Conservation (phyloP, 2,888 invertebrate species). For the Tryphoninae sp. region DNA sequence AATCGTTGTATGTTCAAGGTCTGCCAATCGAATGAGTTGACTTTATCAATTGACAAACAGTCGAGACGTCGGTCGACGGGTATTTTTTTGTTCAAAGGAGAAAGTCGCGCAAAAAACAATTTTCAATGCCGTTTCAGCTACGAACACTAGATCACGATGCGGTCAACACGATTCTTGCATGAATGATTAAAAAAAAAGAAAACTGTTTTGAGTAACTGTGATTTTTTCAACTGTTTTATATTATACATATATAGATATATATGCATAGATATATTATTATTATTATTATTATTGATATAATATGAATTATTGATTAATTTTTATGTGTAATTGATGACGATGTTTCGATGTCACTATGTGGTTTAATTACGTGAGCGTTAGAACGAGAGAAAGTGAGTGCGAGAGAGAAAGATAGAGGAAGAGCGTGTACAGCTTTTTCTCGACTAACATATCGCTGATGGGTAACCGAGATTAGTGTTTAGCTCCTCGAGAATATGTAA, state of each 20-base stretch:
- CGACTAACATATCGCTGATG: constrained; percentile 77
- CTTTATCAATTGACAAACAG: neutral
- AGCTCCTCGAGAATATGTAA: constrained; percentile 11
- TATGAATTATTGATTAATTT: constrained; percentile 75
- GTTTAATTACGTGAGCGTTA: constrained; percentile 68
- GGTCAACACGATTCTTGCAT: constrained; percentile 27
- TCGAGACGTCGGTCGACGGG: constrained; percentile 5
- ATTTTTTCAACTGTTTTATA: constrained; percentile 79
- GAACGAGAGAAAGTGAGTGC: neutral
- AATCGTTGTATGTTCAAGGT: neutral
- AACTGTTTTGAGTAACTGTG: constrained; percentile 79
- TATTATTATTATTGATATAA: constrained; percentile 54
- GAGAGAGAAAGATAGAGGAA: neutral
- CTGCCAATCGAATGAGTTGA: neutral
- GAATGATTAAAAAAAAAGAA: constrained; percentile 60
- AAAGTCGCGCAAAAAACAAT: constrained; percentile 11
- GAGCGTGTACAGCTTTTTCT: constrained; percentile 32
- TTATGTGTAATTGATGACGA: constrained; percentile 75
- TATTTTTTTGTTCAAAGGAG: constrained; percentile 12
- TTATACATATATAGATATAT: constrained; percentile 70
- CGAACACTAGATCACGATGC: constrained; percentile 6
- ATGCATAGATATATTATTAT: constrained; percentile 69
- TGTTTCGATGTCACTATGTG: constrained; percentile 74
- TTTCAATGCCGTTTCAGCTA: constrained; percentile 8
- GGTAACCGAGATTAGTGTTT: constrained; percentile 63